Evolutionary conservation across 2,797 vertebrate species (phyloP), one percentile per base, ranked within the genome.

Genomic region (Nyctibius grandis): DNA sequence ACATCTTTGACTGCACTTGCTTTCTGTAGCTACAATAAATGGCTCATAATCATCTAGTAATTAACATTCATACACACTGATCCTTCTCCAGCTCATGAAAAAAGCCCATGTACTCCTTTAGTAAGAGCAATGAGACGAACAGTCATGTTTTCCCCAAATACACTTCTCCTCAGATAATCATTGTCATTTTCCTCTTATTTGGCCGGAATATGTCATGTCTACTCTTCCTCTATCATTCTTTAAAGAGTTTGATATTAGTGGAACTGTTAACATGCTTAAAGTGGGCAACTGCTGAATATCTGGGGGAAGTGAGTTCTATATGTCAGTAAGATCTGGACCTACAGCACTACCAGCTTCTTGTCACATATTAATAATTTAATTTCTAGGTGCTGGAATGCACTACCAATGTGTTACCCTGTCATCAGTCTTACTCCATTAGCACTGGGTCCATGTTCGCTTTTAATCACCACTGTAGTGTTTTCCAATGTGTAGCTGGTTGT

Each of bases 161-260:
- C 65, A 10, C 47, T 51, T 74, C n/a, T 86, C 13, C 54, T 57
- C 65, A 63, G 42, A 45, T 15, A 59, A 12, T 25, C 34, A 26
- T 8, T 56, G 16, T 23, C 5, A 50, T 59, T 88, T 83, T 59
- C 47, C 42, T 34, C 40, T 74, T 59, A 54, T 56, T 65, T 92
- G 40, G 2, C 9, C 45, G 29, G 5, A 57, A 3, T 22, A 13
- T 2, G 2, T 38, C 5, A 5, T 0, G 0, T 18, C 40, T 50
- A 9, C 45, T 68, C 65, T 91, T 91, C 31, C 75, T 85, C 40
- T 15, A 8, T 9, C n/a, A 7, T 0, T 1, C 15, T 51, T 80
- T 40, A 40, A 79, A 81, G 36, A 1, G 1, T 11, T 15, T 63
- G 34, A 19, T 42, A 17, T 69, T 51, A 23, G 12, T 42, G 50